These are phyloP conservation scores for Ondatra zibethicus DNA, from an alignment of 2,113 vertebrate species.

Conservation along the genomic window DNA sequence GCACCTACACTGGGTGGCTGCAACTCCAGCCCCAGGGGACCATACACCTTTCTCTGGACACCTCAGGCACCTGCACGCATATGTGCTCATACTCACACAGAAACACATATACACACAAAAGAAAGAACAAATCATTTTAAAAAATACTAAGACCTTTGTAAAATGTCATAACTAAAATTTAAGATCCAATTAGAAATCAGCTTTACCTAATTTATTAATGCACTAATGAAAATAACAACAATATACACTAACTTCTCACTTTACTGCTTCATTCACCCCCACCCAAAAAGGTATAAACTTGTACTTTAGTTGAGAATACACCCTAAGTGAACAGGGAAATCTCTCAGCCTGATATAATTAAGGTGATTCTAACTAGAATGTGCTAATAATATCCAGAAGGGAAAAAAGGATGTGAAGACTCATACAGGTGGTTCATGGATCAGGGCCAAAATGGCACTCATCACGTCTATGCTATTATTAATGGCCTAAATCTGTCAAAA, in stretches of 20 bases:
- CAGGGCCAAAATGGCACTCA: neutral
- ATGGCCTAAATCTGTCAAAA: neutral
- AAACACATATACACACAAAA: neutral
- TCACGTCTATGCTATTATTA: neutral
- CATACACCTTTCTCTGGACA: neutral
- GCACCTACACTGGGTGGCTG: neutral
- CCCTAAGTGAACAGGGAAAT: neutral
- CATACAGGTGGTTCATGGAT: neutral
- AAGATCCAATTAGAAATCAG: neutral
- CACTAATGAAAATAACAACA: neutral
- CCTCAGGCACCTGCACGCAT: neutral
- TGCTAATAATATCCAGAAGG: neutral
- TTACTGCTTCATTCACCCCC: neutral
- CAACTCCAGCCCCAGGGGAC: neutral
- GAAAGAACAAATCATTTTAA: neutral
- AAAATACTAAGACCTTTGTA: neutral
- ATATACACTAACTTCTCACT: neutral
- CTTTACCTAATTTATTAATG: constrained; percentile 35
- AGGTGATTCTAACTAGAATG: neutral
- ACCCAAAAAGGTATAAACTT: neutral
- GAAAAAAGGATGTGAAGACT: neutral
- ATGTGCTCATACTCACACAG: neutral
- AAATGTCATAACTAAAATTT: constrained; percentile 1
- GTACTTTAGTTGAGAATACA: neutral
- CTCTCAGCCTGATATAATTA: neutral